Evolutionary conservation across 2,113 vertebrate species (phyloP).

Genomic region (Entosphenus tridentatus): DNA sequence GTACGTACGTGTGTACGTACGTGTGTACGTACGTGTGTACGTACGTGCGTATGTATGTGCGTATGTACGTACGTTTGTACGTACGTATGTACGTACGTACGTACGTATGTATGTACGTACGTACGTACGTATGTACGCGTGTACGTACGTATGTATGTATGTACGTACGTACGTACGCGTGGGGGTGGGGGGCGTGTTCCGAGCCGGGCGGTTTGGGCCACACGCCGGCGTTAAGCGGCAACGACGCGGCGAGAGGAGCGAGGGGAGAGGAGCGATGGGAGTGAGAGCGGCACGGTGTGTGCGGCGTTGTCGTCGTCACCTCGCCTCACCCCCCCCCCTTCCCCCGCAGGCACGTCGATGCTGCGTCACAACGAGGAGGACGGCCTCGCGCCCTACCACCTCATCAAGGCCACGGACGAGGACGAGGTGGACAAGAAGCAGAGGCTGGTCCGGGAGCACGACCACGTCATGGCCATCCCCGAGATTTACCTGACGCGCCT

Average conservation of each 20-base stretch:
- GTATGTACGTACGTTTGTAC: too few relatives aligned
- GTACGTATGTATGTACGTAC: background rate
- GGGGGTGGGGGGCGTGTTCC: background rate
- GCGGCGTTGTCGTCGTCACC: too few relatives aligned
- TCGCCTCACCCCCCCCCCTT: too few relatives aligned
- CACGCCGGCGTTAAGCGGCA: background rate
- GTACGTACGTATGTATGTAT: background rate
- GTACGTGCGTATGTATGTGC: too few relatives aligned
- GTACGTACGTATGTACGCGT: background rate
- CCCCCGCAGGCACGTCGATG: too few relatives aligned
- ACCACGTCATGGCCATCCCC: constrained; percentile 77
- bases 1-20: too few relatives aligned
- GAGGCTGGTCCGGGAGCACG: constrained; percentile 63
- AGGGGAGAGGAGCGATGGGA: background rate
- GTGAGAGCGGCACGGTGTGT: background rate
- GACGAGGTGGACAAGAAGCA: constrained; percentile 75
- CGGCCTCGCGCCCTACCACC: constrained; percentile 70
- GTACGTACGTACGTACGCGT: background rate
- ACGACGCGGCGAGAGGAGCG: background rate
- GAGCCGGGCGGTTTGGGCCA: background rate
- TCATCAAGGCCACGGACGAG: constrained; percentile 86
- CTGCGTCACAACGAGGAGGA: constrained; percentile 62
- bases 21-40: too few relatives aligned
- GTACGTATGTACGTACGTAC: background rate
- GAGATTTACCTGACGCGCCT: constrained; percentile 95